A percentile compares a stretch with the other conserved stretches of the same genome.
Evolutionary conservation across 2,888 invertebrate species (phyloP).

Genomic region (Cryptosula pallasiana): DNA sequence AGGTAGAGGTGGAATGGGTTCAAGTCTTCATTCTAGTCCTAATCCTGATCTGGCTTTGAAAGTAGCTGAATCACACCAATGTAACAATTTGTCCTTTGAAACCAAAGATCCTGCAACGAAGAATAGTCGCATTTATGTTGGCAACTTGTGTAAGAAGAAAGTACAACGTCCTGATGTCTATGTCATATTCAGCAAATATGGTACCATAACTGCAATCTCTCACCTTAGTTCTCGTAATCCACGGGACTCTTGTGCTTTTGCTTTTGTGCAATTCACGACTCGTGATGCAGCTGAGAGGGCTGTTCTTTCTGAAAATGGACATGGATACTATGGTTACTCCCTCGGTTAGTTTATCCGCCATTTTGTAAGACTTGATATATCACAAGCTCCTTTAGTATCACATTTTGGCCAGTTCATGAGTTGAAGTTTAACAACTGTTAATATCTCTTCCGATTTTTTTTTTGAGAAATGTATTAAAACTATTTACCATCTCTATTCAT

Average conservation of each 20-base stretch:
- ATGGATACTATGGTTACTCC: not conserved
- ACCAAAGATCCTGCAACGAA: constrained; percentile 19
- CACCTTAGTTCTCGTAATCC: not conserved
- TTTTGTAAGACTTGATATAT: too few species aligned
- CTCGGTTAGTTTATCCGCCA: constrained; percentile 17
- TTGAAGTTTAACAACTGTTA: too few species aligned
- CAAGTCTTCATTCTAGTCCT: not conserved
- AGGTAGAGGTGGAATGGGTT: too few species aligned
- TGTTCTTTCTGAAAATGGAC: not conserved
- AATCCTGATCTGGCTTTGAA: not conserved
- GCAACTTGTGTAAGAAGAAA: not conserved
- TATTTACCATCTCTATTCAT: too few species aligned
- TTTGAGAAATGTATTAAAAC: too few species aligned
- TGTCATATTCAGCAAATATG: not conserved
- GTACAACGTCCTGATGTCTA: not conserved
- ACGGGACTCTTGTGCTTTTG: not conserved
- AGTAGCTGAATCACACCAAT: not conserved
- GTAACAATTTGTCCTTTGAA: constrained; percentile 1
- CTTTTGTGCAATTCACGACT: not conserved
- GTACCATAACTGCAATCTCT: constrained; percentile 12
- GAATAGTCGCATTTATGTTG: constrained; percentile 12
- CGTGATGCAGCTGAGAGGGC: not conserved
- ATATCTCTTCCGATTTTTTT: too few species aligned
- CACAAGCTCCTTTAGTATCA: too few species aligned
- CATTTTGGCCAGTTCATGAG: too few species aligned